Evolutionary conservation across 2,888 invertebrate genomes (phyloP).

Genomic region (Esperia sulphurella): DNA sequence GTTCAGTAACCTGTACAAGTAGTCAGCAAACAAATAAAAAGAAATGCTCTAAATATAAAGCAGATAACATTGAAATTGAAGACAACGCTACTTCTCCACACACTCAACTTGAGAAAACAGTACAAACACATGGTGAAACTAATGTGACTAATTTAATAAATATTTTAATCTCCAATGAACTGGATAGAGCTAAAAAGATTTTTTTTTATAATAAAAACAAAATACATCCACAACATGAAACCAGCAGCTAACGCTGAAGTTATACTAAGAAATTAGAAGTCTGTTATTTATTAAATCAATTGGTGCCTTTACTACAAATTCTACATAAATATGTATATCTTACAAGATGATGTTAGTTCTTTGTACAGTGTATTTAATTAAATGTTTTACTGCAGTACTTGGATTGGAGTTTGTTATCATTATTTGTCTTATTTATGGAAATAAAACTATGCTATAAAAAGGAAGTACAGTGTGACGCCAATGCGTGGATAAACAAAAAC

Average conservation of each 20-base stretch:
- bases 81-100: slow-evolving; percentile 8
- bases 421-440: too few relatives aligned
- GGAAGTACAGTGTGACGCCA: slow-evolving; percentile 1
- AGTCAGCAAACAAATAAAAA: slow-evolving; percentile 19
- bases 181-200: slow-evolving; percentile 53
- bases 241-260: slow-evolving; percentile 7
- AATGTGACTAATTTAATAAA: slow-evolving; percentile 49
- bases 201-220: slow-evolving; percentile 59
- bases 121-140: slow-evolving; percentile 18
- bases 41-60: slow-evolving; percentile 12
- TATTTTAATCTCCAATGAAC: slow-evolving; percentile 52
- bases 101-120: background rate
- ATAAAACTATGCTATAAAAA: too few relatives aligned
- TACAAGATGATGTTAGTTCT: background rate
- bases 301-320: background rate
- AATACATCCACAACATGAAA: slow-evolving; percentile 54
- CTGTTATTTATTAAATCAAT: background rate
- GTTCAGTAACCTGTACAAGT: background rate
- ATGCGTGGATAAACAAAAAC: background rate
- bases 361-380: too few relatives aligned
- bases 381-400: too few relatives aligned
- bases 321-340: background rate
- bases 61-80: slow-evolving; percentile 16
- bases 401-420: too few relatives aligned
- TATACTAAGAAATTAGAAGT: background rate